phyloP scores from a whole-genome alignment of 2,888 invertebrate genomes.

The Bibio marci region DNA sequence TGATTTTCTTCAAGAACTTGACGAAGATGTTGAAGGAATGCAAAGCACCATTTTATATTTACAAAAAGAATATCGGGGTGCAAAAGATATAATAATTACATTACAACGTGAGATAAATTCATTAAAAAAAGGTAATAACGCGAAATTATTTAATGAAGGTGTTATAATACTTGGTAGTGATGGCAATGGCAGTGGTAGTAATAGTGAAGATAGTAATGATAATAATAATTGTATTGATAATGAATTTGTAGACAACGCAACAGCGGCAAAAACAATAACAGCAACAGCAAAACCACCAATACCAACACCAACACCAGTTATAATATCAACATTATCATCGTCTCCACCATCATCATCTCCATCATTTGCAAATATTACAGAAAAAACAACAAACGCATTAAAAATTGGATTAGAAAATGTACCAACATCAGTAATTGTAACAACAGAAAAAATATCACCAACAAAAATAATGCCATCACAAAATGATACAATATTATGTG shows the following conservation, averaged over 20 bases:
- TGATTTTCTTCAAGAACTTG: conserved; percentile 86
- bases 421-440: no score
- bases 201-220: neutral
- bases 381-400: neutral
- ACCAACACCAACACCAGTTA: neutral
- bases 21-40: conserved; percentile 97
- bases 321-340: neutral
- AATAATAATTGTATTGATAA: neutral
- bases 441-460: no score
- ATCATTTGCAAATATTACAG: neutral
- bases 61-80: conserved; percentile 80
- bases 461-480: no score
- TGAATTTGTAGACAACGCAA: neutral
- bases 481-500: no score
- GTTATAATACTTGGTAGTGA: neutral
- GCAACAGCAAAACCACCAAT: neutral
- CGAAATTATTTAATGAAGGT: neutral
- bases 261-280: neutral
- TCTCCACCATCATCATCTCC: neutral
- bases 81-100: conserved; percentile 48
- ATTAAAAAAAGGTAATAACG: conserved; percentile 13
- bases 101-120: conserved; percentile 40
- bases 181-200: neutral
- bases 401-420: no score
- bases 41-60: conserved; percentile 90